Base-by-base conservation (phyloP, 1,140 invertebrate species). In the Calosoma granatense region DNA sequence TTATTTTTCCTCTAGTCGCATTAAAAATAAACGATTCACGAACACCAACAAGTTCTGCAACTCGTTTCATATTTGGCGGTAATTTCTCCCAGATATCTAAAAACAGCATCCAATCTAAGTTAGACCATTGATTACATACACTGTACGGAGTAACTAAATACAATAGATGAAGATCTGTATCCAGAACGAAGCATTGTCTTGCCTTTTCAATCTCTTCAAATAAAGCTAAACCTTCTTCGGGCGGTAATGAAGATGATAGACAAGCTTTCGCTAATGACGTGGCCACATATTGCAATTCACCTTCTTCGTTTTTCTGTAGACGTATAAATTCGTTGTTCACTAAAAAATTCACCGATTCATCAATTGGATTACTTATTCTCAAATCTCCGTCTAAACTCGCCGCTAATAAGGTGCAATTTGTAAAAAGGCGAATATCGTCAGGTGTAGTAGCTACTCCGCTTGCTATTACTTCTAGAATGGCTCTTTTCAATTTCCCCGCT, bases 111-210 rank as follows among this genome's bases (percentile, higher is more conserved):
- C 94, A 98, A 72, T 97, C 91, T 26, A 97, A 77, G 55, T 83
- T 80, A 59, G 77, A 76, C 74, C 89, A 85, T 64, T 90, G 84
- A 67, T 82, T 83, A 64, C 86, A 83, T 15, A 88, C 80, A 67
- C 86, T 90, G 56, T 91, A 87, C 1, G 92, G 92, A 2, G 92
- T 94, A 1, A 94, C 90, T 64, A 95, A 75, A 74, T 98, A 98
- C 51, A 98, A 82, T 23, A 98, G 80, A 73, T 99, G 97, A 0
- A 99, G 77, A 67, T 99, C 95, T 62, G 87, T 92, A 67, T 97
- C 93, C 6, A 99, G 74, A 0, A 94, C 92, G 70, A 99, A 89
- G 65, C 87, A 90, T 64, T 86, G 83, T 41, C 93, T 76, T 0
- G 95, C 93, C 72, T 86, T 88, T 68, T 94, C 84, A n/a, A 98